Conservation (phyloP, 2,888 invertebrate genomes). For the Cylloceria caligata region DNA sequence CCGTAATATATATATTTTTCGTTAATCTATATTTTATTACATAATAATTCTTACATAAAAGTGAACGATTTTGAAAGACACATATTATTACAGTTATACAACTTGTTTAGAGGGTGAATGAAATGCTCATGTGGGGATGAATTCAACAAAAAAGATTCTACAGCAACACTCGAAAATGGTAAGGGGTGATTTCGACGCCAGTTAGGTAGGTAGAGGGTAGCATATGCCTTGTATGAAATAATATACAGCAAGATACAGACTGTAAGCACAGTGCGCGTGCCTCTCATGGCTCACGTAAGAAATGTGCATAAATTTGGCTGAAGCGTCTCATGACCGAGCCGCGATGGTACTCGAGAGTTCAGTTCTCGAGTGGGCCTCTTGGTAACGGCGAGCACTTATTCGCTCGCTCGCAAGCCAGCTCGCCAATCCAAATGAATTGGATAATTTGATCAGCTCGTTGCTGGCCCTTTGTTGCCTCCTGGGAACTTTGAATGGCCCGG, state of each 20-base stretch:
- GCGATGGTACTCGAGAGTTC: constrained; percentile 76
- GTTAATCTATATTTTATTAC: too few species aligned
- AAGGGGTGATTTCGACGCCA: background rate
- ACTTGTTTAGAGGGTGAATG: background rate
- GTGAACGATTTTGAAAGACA: background rate
- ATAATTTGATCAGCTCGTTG: constrained; percentile 85
- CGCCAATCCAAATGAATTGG: constrained; percentile 85
- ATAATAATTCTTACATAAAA: background rate
- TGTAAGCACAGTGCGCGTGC: constrained; percentile 25
- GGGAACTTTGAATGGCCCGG: constrained; percentile 83
- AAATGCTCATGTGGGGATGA: background rate
- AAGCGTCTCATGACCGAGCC: constrained; percentile 77
- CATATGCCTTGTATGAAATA: background rate
- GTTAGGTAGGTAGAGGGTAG: constrained; percentile 1
- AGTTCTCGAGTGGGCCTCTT: constrained; percentile 79
- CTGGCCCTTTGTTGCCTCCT: constrained; percentile 84
- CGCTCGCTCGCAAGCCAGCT: constrained; percentile 75
- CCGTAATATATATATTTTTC: too few species aligned
- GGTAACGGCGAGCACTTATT: constrained; percentile 82
- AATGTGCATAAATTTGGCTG: constrained; percentile 80
- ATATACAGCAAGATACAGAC: background rate
- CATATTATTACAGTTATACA: background rate
- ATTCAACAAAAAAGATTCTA: constrained; percentile 1
- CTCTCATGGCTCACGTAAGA: constrained; percentile 57
- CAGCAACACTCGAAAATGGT: background rate